Percentiles rank a stretch among this genome's conserved stretches.
Conservation (phyloP, 2,888 invertebrate genomes). For the Philereme transversata region DNA sequence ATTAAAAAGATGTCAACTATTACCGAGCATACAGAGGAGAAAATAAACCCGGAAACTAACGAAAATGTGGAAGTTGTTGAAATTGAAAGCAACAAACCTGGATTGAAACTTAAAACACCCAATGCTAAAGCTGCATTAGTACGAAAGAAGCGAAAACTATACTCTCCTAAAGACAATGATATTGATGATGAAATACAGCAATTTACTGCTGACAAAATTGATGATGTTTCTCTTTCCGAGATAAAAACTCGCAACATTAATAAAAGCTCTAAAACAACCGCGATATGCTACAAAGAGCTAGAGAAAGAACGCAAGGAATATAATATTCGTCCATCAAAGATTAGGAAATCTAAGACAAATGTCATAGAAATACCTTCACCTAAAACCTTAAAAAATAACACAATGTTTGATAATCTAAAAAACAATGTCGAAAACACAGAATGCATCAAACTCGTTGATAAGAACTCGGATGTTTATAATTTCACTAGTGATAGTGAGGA, state of each 20-base stretch:
- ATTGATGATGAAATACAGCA: slow-evolving; percentile 32
- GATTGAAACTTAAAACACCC: slow-evolving; percentile 10
- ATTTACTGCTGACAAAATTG: slow-evolving; percentile 26
- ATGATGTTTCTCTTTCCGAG: slow-evolving; percentile 39
- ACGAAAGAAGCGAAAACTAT: slow-evolving; percentile 67
- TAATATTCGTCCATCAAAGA: slow-evolving; percentile 44
- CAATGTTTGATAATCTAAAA: slow-evolving; percentile 63
- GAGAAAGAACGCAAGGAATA: slow-evolving; percentile 55
- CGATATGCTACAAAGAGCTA: slow-evolving; percentile 64
- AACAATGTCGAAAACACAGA: slow-evolving; percentile 50
- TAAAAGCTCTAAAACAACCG: slow-evolving; percentile 46
- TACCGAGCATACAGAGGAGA: slow-evolving; percentile 44
- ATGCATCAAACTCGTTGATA: slow-evolving; percentile 49
- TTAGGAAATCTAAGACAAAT: slow-evolving; percentile 19
- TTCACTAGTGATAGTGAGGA: slow-evolving; percentile 71
- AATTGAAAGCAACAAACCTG: slow-evolving; percentile 6
- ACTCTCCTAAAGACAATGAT: slow-evolving; percentile 64
- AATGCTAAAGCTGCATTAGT: slow-evolving; percentile 5
- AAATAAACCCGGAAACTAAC: slow-evolving; percentile 2
- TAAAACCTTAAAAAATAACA: slow-evolving; percentile 53
- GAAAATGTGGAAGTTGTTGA: slow-evolving; percentile 20
- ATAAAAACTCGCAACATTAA: slow-evolving; percentile 36
- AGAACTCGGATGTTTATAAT: slow-evolving; percentile 57
- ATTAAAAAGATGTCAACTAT: slow-evolving; percentile 51
- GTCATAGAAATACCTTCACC: slow-evolving; percentile 48